Percentiles rank a stretch among this genome's conserved stretches.
Evolutionary conservation across 2,797 vertebrate species (phyloP).

Genomic region (Pangasius macronema): DNA sequence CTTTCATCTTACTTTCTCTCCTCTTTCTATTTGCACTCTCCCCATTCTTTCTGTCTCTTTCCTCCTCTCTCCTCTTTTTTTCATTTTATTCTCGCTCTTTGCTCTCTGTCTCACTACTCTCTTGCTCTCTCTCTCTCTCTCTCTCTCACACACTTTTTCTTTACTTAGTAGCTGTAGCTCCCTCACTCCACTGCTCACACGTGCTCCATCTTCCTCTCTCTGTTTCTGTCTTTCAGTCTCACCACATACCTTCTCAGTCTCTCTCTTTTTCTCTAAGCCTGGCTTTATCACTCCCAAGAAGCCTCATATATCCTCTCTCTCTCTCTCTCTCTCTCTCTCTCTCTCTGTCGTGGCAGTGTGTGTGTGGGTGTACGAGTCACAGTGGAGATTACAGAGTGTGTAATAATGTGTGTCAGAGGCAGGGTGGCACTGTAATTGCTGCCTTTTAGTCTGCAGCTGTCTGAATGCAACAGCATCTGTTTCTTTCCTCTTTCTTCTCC

Average conservation of each 20-base stretch:
- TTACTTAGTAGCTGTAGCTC: not conserved
- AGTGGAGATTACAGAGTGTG: constrained; percentile 65
- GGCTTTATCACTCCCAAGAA: constrained; percentile 2
- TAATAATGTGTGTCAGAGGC: constrained; percentile 67
- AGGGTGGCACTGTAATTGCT: constrained; percentile 69
- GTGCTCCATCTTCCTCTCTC: not conserved
- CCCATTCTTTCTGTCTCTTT: not conserved
- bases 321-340: constrained; percentile 39
- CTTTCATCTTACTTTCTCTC: not conserved
- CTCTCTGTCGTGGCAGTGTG: constrained; percentile 39
- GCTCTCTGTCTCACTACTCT: not conserved
- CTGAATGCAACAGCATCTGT: constrained; percentile 68
- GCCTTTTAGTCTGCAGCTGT: constrained; percentile 71
- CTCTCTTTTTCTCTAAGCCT: constrained; percentile 23
- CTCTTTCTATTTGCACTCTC: not conserved
- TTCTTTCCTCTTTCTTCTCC: constrained; percentile 57
- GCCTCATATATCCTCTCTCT: not conserved
- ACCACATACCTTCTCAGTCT: constrained; percentile 15
- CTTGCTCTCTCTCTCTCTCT: not conserved
- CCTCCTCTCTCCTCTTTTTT: not conserved
- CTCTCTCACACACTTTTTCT: not conserved
- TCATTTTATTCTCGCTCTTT: not conserved
- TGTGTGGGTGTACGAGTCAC: constrained; percentile 60
- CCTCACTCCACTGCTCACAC: not conserved
- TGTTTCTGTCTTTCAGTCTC: constrained; percentile 1